Conservation (phyloP, 2,888 invertebrate species). For the Syrphus vitripennis region DNA sequence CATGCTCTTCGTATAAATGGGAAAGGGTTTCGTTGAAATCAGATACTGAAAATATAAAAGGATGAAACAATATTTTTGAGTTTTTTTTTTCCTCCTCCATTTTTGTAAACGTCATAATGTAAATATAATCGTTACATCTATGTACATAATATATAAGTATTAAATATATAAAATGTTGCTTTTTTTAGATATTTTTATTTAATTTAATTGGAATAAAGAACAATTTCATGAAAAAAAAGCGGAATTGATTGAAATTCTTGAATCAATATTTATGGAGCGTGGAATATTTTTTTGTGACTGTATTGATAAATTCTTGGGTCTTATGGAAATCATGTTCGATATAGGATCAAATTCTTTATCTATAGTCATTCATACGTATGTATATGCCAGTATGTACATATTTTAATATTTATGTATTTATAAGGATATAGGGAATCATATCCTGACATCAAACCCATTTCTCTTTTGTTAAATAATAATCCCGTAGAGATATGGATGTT, state of each 20-base stretch:
- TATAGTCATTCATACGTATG: too few relatives aligned
- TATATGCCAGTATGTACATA: background rate
- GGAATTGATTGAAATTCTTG: constrained; percentile 8
- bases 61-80: constrained; percentile 49
- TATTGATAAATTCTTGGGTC: background rate
- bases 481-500: background rate
- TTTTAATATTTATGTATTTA: background rate
- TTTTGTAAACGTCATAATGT: background rate
- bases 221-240: background rate
- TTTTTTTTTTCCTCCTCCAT: background rate
- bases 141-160: too few relatives aligned
- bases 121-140: background rate
- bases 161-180: background rate
- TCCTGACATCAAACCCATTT: background rate
- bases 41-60: constrained; percentile 86
- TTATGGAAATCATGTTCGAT: background rate
- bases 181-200: constrained; percentile 12
- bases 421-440: too few relatives aligned
- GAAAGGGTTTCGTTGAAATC: constrained; percentile 95
- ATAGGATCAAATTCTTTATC: background rate
- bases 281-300: constrained; percentile 6
- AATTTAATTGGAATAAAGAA: constrained; percentile 22
- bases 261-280: constrained; percentile 18
- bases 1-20: constrained; percentile 93
- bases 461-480: background rate